Percentiles rank a stretch among this genome's conserved stretches.
Evolutionary conservation across 1,140 invertebrate species (phyloP).

Genomic region (Apis dorsata): DNA sequence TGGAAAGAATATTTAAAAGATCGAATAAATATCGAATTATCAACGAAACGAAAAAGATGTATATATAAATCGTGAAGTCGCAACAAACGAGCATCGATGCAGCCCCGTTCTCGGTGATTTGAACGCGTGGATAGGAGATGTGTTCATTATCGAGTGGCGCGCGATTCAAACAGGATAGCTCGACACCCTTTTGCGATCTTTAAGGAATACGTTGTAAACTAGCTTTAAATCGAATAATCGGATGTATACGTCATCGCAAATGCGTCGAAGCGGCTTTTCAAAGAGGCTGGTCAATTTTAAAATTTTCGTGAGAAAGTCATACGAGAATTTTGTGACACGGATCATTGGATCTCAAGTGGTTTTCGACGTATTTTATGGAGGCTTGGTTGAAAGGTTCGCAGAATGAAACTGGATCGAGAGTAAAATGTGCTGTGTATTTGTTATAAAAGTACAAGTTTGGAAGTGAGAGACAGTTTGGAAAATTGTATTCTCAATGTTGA

Average conservation of each 20-base stretch:
- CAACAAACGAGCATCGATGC: too few species aligned
- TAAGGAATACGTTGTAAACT: too few species aligned
- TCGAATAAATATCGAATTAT: accelerated
- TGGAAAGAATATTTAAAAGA: too few species aligned
- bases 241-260: too few species aligned
- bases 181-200: too few species aligned
- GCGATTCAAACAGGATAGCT: neutral
- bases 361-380: neutral
- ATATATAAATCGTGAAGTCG: too few species aligned
- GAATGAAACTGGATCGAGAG: neutral
- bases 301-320: too few species aligned
- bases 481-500: neutral
- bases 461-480: neutral
- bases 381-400: neutral
- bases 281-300: too few species aligned
- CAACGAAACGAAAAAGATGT: accelerated
- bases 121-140: conserved; percentile 1
- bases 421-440: neutral
- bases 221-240: too few species aligned
- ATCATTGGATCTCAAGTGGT: neutral
- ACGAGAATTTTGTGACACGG: conserved; percentile 4
- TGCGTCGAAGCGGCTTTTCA: too few species aligned
- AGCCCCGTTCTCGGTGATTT: neutral
- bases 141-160: neutral
- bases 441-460: neutral